A percentile compares a stretch with the other conserved stretches of the same genome.
These are phyloP conservation scores for Papio anubis DNA, from an alignment of 2,113 vertebrate genomes.

Conservation along the genomic window DNA sequence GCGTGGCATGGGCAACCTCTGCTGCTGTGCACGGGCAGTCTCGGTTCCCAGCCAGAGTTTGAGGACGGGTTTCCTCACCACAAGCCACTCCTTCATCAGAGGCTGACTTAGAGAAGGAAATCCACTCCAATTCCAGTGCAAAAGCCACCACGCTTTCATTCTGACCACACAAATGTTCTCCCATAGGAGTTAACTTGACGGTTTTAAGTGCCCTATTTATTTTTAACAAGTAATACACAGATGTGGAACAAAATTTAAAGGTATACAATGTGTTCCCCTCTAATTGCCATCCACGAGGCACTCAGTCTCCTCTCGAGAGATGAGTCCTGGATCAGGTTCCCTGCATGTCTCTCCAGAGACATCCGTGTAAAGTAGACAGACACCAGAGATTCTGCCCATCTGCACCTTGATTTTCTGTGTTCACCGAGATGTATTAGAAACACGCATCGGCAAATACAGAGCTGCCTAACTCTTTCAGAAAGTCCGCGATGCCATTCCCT, in stretches of 20 bases:
- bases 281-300: fast-evolving
- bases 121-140: neutral
- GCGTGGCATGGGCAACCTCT: fast-evolving
- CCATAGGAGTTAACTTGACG: neutral
- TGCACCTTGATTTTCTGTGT: neutral
- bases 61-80: neutral
- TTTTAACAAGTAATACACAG: neutral
- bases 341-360: neutral
- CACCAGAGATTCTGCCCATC: neutral
- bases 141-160: neutral
- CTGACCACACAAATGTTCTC: neutral
- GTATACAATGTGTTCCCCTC: neutral
- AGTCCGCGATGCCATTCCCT: fast-evolving
- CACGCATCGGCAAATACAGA: fast-evolving
- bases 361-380: fast-evolving
- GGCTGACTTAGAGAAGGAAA: neutral
- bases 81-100: neutral
- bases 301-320: neutral
- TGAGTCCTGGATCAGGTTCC: neutral
- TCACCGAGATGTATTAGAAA: fast-evolving
- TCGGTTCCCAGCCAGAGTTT: neutral
- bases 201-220: neutral
- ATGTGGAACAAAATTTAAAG: neutral
- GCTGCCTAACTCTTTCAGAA: neutral
- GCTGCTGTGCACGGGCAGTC: fast-evolving